Base-by-base conservation (phyloP, 2,797 vertebrate genomes). In the Hyperoplus immaculatus region DNA sequence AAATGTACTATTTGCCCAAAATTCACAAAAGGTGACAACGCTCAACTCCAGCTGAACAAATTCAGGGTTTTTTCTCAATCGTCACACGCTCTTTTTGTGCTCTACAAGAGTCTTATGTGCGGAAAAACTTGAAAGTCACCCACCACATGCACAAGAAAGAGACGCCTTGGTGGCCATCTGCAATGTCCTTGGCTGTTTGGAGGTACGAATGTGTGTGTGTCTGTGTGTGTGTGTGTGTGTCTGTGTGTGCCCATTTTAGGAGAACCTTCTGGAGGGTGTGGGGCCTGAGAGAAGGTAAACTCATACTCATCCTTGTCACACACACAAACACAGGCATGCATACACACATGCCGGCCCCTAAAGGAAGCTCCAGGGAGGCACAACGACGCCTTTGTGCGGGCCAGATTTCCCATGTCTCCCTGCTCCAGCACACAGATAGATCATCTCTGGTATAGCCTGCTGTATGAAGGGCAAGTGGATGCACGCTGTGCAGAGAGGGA, bases 391-490 rank as follows among this genome's bases (percentile, higher is more conserved):
- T 94, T 94, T 94, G 91, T 93, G 88, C 81, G 50, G 81, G 86
- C 87, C 90, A 92, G 89, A 92, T 92, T 89, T 91, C 84, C 93
- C 87, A 89, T 91, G 92, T 93, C 89, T 92, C 90, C 87, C 78
- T 92, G 85, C 87, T 91, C 87, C 65, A 69, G 82, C 89, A 89
- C 91, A 91, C 90, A 90, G 87, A 93, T 90, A 93, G 91, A 94
- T 94, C 92, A 93, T 92, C 90, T 88, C 79, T 29, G 79, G 86
- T 83, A 70, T 68, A 85, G 89, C 87, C 86, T 78, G 80, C 89
- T 86, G 90, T 81, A 92, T 92, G 89, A 93, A 93, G 91, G 94
- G 93, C 94, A 94, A 94, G 95, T 95, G 92, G 86, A 89, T 89
- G 92, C 94, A 95, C 4, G 94, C 83, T 54, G 50, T 60, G 68